Evolutionary conservation across 2,888 invertebrate species (phyloP).

Genomic region (Cyclophora albipunctata): DNA sequence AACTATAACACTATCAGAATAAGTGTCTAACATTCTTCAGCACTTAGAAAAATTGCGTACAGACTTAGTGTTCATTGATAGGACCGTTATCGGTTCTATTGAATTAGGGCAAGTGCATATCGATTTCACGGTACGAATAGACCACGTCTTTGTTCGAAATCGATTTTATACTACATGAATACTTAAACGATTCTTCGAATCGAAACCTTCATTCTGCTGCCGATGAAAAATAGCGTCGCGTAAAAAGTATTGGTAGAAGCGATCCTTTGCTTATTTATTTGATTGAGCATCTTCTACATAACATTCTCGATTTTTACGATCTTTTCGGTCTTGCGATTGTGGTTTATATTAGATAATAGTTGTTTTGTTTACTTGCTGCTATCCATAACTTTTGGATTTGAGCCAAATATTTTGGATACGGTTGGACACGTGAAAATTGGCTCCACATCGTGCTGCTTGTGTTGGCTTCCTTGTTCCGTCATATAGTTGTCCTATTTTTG

Average conservation of each 20-base stretch:
- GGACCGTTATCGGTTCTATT: constrained; percentile 14
- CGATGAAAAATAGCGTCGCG: no score
- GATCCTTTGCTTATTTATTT: no score
- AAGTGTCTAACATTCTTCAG: constrained; percentile 1
- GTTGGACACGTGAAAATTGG: constrained; percentile 25
- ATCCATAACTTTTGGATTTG: constrained; percentile 32
- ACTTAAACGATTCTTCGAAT: neutral
- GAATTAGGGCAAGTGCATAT: constrained; percentile 35
- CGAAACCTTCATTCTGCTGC: neutral
- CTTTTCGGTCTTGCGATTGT: no score
- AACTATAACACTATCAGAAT: no score
- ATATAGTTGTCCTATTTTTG: neutral
- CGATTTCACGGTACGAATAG: constrained; percentile 17
- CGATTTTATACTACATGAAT: no score
- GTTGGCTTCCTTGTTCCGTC: constrained; percentile 11
- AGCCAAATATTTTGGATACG: constrained; percentile 42
- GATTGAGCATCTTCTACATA: no score
- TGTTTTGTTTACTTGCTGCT: constrained; percentile 31
- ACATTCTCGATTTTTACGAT: no score
- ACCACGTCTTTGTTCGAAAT: neutral
- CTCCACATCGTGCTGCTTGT: constrained; percentile 10
- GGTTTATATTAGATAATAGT: neutral
- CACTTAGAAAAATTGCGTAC: constrained; percentile 15
- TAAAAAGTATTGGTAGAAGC: no score
- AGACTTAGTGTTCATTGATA: constrained; percentile 10